These are phyloP conservation scores for Olivierus martensii DNA, from an alignment of 1,140 invertebrate species.

Conservation along the genomic window DNA sequence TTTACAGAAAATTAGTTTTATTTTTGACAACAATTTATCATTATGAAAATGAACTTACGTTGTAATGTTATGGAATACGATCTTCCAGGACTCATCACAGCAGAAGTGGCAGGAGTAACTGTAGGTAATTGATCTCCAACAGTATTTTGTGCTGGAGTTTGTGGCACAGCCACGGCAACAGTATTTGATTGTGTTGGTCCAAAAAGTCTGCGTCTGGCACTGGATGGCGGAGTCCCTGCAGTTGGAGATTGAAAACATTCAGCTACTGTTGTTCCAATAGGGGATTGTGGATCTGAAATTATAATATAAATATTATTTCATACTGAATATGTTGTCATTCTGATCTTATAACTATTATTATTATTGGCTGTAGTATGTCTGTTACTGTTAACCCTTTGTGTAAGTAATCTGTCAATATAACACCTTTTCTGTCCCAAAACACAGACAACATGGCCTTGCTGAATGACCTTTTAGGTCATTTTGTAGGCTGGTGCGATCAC, in stretches of 20 bases:
- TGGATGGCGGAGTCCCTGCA: conserved; percentile 22
- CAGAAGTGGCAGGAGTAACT: not conserved
- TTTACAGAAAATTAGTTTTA: too few relatives aligned
- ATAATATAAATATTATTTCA: conserved; percentile 3
- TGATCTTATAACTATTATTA: too few relatives aligned
- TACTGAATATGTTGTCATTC: too few relatives aligned
- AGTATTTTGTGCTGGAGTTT: not conserved
- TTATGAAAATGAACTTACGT: conserved; percentile 10
- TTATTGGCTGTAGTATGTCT: too few relatives aligned
- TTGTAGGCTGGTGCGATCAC: too few relatives aligned
- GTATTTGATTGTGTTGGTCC: conserved; percentile 11
- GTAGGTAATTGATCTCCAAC: conserved; percentile 1
- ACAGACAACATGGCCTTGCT: too few relatives aligned
- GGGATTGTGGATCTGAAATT: conserved; percentile 26
- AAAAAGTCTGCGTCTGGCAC: conserved; percentile 30
- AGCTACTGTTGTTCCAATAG: conserved; percentile 25
- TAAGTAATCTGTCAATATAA: too few relatives aligned
- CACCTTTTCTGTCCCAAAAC: too few relatives aligned
- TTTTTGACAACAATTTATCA: too few relatives aligned
- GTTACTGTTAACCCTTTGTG: too few relatives aligned
- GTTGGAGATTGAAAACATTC: conserved; percentile 31
- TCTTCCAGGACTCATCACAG: conserved; percentile 9
- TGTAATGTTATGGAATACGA: conserved; percentile 12
- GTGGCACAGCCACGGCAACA: not conserved
- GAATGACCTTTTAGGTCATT: too few relatives aligned